These are phyloP conservation scores for Apocrypta bakeri DNA, from an alignment of 1,140 invertebrate genomes.

Conservation along the genomic window DNA sequence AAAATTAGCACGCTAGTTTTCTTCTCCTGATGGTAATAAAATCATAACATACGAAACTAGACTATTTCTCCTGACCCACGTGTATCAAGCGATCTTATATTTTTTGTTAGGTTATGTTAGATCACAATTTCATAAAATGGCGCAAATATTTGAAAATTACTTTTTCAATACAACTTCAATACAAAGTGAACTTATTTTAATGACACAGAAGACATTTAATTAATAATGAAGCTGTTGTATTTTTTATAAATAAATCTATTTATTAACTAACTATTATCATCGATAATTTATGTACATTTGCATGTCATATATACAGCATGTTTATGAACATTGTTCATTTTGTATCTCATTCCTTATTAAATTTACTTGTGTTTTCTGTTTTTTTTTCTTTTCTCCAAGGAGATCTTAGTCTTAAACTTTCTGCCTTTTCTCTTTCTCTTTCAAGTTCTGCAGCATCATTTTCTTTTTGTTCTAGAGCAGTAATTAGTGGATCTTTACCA, in stretches of 20 bases:
- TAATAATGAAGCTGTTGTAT: too few species aligned
- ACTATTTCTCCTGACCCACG: too few species aligned
- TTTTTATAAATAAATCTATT: neutral
- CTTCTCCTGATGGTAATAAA: too few species aligned
- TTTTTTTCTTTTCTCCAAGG: conserved; percentile 2
- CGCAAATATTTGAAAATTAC: too few species aligned
- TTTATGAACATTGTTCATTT: neutral
- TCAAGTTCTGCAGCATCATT: neutral
- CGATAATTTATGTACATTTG: neutral
- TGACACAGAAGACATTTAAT: too few species aligned
- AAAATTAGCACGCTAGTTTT: neutral
- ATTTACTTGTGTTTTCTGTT: neutral
- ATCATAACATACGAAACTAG: too few species aligned
- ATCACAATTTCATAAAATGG: too few species aligned
- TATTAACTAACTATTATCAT: neutral
- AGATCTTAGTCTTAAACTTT: neutral
- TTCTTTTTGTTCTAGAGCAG: neutral
- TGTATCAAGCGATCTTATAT: too few species aligned
- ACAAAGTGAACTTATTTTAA: too few species aligned
- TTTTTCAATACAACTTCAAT: too few species aligned
- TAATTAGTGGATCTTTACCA: neutral
- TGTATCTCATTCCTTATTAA: neutral
- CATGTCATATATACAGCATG: neutral
- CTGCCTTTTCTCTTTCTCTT: neutral
- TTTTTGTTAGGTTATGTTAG: too few species aligned